Evolutionary conservation across 2,113 vertebrate genomes (phyloP).

Genomic region (Mionectes macconnelli): DNA sequence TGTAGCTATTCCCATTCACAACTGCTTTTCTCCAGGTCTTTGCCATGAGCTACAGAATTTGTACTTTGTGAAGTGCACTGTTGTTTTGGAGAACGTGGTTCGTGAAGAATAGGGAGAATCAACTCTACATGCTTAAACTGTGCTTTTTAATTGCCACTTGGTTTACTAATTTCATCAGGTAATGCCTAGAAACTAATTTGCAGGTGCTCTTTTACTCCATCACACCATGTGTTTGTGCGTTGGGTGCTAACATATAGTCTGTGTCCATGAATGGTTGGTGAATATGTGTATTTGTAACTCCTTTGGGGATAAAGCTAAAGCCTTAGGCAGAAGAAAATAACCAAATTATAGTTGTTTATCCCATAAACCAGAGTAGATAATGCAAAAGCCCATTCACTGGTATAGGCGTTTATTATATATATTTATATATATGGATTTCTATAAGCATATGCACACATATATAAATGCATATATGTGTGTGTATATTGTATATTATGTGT

Average conservation of each 20-base stretch:
- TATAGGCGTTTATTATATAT: background rate
- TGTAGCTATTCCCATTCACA: background rate
- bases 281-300: background rate
- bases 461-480: background rate
- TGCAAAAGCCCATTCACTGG: constrained; percentile 33
- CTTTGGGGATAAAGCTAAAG: background rate
- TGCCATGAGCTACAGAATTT: background rate
- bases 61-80: background rate
- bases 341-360: background rate
- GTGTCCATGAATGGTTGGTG: constrained; percentile 8
- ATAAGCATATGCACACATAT: constrained; percentile 5
- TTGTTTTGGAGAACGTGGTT: background rate
- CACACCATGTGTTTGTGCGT: background rate
- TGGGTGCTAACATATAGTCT: constrained; percentile 14
- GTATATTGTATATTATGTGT: background rate
- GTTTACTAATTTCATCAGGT: background rate
- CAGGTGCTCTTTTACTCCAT: constrained; percentile 42
- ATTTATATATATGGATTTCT: constrained; percentile 13
- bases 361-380: constrained; percentile 14
- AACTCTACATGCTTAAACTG: background rate
- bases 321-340: background rate
- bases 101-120: background rate
- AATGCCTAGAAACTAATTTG: background rate
- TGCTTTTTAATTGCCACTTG: background rate
- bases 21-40: background rate